These are phyloP conservation scores for Gonioctena quinquepunctata DNA, from an alignment of 1,140 invertebrate species.

Conservation along the genomic window DNA sequence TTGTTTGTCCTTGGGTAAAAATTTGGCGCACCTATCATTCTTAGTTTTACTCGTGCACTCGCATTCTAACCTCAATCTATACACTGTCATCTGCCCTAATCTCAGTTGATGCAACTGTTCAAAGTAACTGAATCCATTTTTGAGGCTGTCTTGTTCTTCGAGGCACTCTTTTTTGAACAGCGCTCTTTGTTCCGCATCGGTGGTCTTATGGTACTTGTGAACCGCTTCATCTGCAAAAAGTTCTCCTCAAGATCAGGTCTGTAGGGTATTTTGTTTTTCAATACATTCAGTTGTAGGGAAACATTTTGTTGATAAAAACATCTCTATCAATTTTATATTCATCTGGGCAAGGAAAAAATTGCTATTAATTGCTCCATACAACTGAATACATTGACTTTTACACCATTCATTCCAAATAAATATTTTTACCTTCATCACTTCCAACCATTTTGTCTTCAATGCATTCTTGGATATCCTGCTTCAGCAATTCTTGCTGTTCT, in stretches of 20 bases:
- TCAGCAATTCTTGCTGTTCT: constrained; percentile 53
- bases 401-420: no score
- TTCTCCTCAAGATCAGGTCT: no score
- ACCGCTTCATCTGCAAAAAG: constrained; percentile 20
- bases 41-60: constrained; percentile 56
- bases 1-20: constrained; percentile 56
- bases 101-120: constrained; percentile 56
- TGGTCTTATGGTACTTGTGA: constrained; percentile 30
- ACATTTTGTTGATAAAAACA: no score
- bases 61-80: constrained; percentile 60
- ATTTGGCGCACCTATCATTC: constrained; percentile 58
- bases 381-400: no score
- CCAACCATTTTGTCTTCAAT: constrained; percentile 42
- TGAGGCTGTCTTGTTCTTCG: constrained; percentile 47
- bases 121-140: constrained; percentile 54
- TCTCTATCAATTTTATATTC: no score
- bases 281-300: no score
- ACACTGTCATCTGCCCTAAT: constrained; percentile 62
- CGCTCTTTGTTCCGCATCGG: constrained; percentile 28
- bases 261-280: no score
- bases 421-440: background rate
- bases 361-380: no score
- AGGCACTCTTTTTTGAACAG: constrained; percentile 55
- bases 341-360: no score
- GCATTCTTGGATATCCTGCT: constrained; percentile 55